Conservation (phyloP, 2,888 invertebrate genomes). For the Odontomyia ornata region DNA sequence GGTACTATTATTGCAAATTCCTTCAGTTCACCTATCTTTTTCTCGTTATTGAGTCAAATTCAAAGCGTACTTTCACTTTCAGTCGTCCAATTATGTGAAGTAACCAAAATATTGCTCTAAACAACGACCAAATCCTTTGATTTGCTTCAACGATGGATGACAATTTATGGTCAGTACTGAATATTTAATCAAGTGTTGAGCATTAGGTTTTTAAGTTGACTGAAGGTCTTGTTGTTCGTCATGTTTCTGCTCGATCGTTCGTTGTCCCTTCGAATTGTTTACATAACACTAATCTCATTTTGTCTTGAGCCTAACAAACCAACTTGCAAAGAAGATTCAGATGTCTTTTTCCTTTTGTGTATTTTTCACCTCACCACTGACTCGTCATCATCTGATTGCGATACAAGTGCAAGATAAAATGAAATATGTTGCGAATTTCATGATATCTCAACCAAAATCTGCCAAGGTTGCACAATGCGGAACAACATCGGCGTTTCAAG, state of each 20-base stretch:
- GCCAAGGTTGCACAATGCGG: no score
- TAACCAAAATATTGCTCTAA: neutral
- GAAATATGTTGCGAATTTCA: no score
- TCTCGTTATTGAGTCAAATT: neutral
- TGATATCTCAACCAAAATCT: no score
- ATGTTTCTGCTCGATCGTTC: slow-evolving; percentile 11
- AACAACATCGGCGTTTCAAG: no score
- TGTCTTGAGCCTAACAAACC: neutral
- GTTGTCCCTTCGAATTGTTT: neutral
- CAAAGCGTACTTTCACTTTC: neutral
- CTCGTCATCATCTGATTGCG: no score
- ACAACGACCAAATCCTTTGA: slow-evolving; percentile 1
- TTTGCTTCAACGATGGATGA: slow-evolving; percentile 57
- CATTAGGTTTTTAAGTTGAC: neutral
- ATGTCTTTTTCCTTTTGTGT: no score
- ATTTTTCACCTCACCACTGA: no score
- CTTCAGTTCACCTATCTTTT: neutral
- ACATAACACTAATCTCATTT: slow-evolving; percentile 8
- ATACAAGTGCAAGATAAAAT: no score
- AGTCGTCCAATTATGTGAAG: slow-evolving; percentile 32
- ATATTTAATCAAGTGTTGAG: neutral
- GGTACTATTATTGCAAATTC: neutral
- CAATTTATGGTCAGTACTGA: slow-evolving; percentile 59
- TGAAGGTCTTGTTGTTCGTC: slow-evolving; percentile 34
- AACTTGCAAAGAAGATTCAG: no score